A percentile compares a stretch with the other conserved stretches of the same genome.
These are phyloP conservation scores for Chamaea fasciata DNA, from an alignment of 2,113 vertebrate species.

Conservation along the genomic window DNA sequence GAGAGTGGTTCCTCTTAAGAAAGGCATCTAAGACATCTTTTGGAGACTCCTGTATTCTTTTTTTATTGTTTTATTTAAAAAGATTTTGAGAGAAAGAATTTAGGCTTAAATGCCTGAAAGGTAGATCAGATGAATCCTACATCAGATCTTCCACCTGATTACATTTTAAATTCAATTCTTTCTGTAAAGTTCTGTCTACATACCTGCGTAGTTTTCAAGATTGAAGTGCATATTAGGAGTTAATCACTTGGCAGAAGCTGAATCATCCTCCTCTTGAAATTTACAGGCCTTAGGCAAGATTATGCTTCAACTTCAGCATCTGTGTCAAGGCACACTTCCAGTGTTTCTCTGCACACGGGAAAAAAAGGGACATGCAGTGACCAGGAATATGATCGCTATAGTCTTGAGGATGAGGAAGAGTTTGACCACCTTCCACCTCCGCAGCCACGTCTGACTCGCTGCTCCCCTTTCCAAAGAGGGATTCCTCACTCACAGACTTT, in stretches of 20 bases:
- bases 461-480: constrained; percentile 86
- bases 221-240: neutral
- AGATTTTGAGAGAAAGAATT: neutral
- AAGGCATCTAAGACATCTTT: neutral
- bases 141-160: neutral
- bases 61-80: neutral
- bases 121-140: neutral
- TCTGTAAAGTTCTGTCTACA: neutral
- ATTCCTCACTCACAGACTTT: constrained; percentile 95
- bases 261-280: neutral
- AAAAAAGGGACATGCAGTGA: constrained; percentile 79
- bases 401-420: constrained; percentile 91
- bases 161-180: neutral
- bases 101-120: neutral
- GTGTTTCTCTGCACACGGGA: constrained; percentile 78
- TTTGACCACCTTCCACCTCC: constrained; percentile 92
- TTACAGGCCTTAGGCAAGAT: constrained; percentile 91
- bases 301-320: constrained; percentile 92
- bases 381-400: constrained; percentile 84
- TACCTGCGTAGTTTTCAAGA: neutral
- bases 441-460: constrained; percentile 86
- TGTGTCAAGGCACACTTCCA: constrained; percentile 85
- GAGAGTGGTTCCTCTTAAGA: neutral
- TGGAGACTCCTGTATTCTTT: neutral
- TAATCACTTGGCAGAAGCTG: neutral